Evolutionary conservation across 2,888 invertebrate species (phyloP).

Genomic region (Schizaphis graminum): DNA sequence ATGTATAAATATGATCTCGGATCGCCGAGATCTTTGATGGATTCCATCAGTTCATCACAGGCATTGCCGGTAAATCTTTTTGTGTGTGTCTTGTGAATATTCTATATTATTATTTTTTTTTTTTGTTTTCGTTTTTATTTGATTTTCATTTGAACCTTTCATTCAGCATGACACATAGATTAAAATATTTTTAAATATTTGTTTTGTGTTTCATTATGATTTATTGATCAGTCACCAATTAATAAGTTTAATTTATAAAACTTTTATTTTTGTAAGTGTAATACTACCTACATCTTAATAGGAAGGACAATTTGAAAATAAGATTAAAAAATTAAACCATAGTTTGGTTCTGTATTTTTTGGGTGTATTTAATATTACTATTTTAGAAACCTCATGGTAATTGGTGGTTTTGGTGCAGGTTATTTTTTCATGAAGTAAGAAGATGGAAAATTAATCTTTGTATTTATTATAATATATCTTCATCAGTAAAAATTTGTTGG

Average conservation of each 20-base stretch:
- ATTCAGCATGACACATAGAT: slow-evolving; percentile 66
- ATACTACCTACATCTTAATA: slow-evolving; percentile 50
- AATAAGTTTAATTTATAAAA: slow-evolving; percentile 52
- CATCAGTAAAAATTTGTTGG: slow-evolving; percentile 36
- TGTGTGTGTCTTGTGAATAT: slow-evolving; percentile 65
- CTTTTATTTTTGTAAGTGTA: slow-evolving; percentile 59
- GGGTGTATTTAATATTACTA: slow-evolving; percentile 22
- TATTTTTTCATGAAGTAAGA: slow-evolving; percentile 59
- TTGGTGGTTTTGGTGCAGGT: slow-evolving; percentile 62
- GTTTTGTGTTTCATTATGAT: slow-evolving; percentile 64
- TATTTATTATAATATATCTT: slow-evolving; percentile 18
- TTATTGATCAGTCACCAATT: slow-evolving; percentile 55
- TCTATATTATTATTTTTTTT: slow-evolving; percentile 56
- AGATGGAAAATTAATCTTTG: slow-evolving; percentile 56
- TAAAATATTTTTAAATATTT: slow-evolving; percentile 62
- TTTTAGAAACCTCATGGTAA: slow-evolving; percentile 47
- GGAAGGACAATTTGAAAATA: neutral
- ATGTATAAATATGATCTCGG: slow-evolving; percentile 66
- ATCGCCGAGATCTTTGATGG: slow-evolving; percentile 65
- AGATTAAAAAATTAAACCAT: slow-evolving; percentile 4
- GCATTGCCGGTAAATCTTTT: slow-evolving; percentile 65
- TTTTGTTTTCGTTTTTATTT: slow-evolving; percentile 65
- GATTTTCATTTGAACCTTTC: slow-evolving; percentile 63
- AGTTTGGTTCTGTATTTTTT: neutral
- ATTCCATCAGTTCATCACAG: slow-evolving; percentile 66